These are phyloP conservation scores for Motacilla tschutschensis DNA, from an alignment of 2,113 vertebrate genomes.

Conservation along the genomic window DNA sequence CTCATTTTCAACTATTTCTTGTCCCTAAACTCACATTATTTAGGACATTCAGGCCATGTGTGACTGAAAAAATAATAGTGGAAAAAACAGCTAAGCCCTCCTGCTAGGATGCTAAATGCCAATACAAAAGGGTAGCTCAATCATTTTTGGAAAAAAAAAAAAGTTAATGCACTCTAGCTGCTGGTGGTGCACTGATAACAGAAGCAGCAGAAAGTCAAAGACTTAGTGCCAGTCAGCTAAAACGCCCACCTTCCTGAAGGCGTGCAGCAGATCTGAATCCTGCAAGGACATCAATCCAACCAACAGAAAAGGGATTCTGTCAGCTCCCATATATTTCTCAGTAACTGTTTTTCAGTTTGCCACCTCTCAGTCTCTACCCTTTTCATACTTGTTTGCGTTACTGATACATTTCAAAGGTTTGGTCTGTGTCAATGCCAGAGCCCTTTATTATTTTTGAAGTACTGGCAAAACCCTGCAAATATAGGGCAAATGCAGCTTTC, in stretches of 20 bases:
- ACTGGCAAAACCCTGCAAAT: background rate
- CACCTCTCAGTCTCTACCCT: background rate
- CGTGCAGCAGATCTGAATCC: background rate
- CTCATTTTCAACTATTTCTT: constrained; percentile 1
- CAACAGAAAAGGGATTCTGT: background rate
- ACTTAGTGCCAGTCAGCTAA: background rate
- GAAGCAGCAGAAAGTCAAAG: background rate
- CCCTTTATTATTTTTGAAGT: background rate
- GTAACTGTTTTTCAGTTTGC: background rate
- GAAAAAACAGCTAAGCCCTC: background rate
- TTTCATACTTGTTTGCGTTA: background rate
- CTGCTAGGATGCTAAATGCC: background rate
- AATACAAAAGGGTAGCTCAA: background rate
- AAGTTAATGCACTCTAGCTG: background rate
- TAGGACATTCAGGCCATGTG: background rate
- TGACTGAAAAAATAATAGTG: background rate
- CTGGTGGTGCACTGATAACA: background rate
- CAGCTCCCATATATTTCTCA: background rate
- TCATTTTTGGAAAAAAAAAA: background rate
- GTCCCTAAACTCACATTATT: background rate
- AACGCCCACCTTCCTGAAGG: background rate
- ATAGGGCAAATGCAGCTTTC: background rate
- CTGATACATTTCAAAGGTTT: background rate
- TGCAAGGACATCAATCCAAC: background rate
- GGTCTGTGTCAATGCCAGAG: background rate